Evolutionary conservation across 2,797 vertebrate species (phyloP), one percentile per base, ranked within the genome.

Genomic region (Geotrypetes seraphini): DNA sequence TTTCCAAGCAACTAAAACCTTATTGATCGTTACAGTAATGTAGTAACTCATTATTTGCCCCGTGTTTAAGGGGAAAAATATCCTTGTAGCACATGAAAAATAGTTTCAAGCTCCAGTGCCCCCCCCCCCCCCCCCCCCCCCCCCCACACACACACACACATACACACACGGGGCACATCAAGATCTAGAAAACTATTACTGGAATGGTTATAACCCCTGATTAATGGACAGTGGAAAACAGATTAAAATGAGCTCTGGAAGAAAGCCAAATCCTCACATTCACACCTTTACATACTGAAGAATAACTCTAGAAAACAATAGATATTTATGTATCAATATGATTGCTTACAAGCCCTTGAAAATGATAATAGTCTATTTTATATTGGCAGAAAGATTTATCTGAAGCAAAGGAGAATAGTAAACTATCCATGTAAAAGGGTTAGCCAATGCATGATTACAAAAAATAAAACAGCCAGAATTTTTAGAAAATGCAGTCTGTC

Each of bases 401-500:
- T 42, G n/a, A n/a, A n/a, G n/a, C 30, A 8, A 26, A 39, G 39
- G 28, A 39, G 18, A 8, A 27, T 36, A 61, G 22, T 45, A 12
- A 32, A 16, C 20, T 6, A 22, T 41, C 3, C n/a, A 50, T 60
- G 45, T 29, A 22, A 39, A 35, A 33, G 55, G 31, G 28, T 60
- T 33, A 43, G 10, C 50, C 35, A 54, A 57, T n/a, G n/a, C n/a
- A n/a, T n/a, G n/a, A n/a, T n/a, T n/a, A n/a, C n/a, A n/a, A n/a
- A n/a, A n/a, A n/a, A 16, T 16, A 36, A 49, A 52, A 3, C 16
- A 25, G 21, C 40, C 38, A 36, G 10, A 33, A 42, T n/a, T 14
- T n/a, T 32, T 31, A 60, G 57, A 71, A 71, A 43, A 49, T 37
- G 20, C 53, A 57, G 35, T 31, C 55, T 58, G 48, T 33, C 50